Base-by-base conservation (phyloP, 1,140 invertebrate genomes). In the Pinna nobilis region DNA sequence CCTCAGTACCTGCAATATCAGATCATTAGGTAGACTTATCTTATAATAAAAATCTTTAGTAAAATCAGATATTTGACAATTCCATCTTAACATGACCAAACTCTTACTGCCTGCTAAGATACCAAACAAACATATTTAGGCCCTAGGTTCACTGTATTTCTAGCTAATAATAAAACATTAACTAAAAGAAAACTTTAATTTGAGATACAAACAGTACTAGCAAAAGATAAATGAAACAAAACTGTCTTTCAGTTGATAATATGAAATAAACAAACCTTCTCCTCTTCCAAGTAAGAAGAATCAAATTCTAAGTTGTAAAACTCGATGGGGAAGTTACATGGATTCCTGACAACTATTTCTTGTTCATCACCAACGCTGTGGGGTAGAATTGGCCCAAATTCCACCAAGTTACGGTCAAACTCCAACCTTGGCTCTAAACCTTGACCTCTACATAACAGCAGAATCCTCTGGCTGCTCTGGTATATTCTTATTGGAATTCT, bases 301-400 rank as follows among this genome's bases (percentile, higher is more conserved):
- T 90, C 89, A 83, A 85, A 89, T 75, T 90, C 88, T 32, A 89
- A 69, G 75, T 85, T 89, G 79, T 89, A 90, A 39, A 90, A 81
- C 75, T 90, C 89, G 25, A 89, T 86, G 0, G 88, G 88, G 79
- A 88, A 89, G 13, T 70, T 50, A 70, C 88, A 89, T 20, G 88
- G 88, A 77, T 90, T 90, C 44, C 68, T 80, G 4, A 90, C 83
- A 39, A 83, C 64, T 11, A 90, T 76, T 47, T 88, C 86, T 69
- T 87, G 84, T 68, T 89, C 88, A 81, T 87, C 88, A 28, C 86
- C 88, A 41, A 35, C 59, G 76, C 87, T 88, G 74, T 89, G 87
- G 15, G 89, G 88, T 47, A 90, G 76, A 50, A 89, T 85, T 32
- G 89, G 88, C 15, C 86, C 87, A 80, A 89, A 90, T 75, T 89